Conservation (phyloP, 37 sponge, comb jelly and placozoan genomes). For the Mnemiopsis leidyi region DNA sequence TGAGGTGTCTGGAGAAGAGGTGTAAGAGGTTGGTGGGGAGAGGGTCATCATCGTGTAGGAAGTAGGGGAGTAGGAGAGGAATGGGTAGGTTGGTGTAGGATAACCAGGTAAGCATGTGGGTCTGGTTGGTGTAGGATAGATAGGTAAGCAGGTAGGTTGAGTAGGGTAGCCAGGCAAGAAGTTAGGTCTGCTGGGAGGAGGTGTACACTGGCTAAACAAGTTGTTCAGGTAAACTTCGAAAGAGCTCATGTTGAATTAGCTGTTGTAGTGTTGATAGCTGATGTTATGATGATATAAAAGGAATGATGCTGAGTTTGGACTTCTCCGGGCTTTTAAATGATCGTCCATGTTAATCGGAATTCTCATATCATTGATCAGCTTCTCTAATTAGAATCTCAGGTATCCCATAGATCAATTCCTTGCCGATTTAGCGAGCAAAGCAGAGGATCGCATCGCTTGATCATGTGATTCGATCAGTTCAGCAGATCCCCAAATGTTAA, state of each 20-base stretch:
- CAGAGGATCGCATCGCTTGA: not conserved
- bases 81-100: not conserved
- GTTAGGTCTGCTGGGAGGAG: not conserved
- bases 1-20: not conserved
- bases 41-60: not conserved
- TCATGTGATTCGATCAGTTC: not conserved
- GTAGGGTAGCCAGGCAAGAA: not conserved
- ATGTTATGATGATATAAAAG: not conserved
- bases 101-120: not conserved
- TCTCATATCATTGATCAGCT: not conserved
- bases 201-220: not conserved
- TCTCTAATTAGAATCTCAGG: not conserved
- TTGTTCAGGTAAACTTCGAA: not conserved
- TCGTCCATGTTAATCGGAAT: not conserved
- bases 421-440: not conserved
- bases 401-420: not conserved
- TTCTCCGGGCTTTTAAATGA: not conserved
- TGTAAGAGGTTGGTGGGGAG: not conserved
- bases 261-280: not conserved
- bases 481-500: not conserved
- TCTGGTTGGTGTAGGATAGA: not conserved
- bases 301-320: not conserved
- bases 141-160: not conserved
- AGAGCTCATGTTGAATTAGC: not conserved
- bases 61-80: not conserved